Evolutionary conservation across 2,888 invertebrate genomes (phyloP).

Genomic region (Flexamia atlantica): DNA sequence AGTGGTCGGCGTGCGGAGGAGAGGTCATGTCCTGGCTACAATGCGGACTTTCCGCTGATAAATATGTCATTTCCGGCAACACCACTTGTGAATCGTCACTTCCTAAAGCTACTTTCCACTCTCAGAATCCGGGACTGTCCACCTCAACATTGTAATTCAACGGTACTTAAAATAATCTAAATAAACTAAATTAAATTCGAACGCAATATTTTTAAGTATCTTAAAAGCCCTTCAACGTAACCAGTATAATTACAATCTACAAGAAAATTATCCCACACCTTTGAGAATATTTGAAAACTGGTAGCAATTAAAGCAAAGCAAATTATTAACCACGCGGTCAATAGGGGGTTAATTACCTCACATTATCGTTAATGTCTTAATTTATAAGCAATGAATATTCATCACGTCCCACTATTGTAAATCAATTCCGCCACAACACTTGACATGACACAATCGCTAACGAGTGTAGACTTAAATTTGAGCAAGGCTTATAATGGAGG

Average conservation of each 20-base stretch:
- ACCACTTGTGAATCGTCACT: not conserved
- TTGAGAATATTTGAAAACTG: not conserved
- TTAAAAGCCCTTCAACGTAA: too few relatives aligned
- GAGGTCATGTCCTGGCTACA: conserved; percentile 17
- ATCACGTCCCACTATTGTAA: not conserved
- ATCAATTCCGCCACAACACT: too few relatives aligned
- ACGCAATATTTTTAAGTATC: too few relatives aligned
- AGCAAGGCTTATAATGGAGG: too few relatives aligned
- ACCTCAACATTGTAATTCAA: not conserved
- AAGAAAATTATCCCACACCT: too few relatives aligned
- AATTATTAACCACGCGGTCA: not conserved
- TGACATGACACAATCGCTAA: too few relatives aligned
- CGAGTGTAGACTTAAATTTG: too few relatives aligned
- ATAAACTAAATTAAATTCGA: too few relatives aligned
- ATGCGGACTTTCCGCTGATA: not conserved
- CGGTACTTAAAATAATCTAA: not conserved
- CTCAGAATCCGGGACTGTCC: not conserved
- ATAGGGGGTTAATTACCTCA: too few relatives aligned
- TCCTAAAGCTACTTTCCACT: not conserved
- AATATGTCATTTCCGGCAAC: conserved; percentile 21
- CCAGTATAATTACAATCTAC: too few relatives aligned
- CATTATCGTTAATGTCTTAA: not conserved
- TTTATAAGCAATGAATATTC: not conserved
- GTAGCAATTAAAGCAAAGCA: not conserved
- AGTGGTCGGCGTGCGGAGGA: not conserved